Conservation (phyloP, 2,113 vertebrate genomes). For the Ailuropoda melanoleuca region DNA sequence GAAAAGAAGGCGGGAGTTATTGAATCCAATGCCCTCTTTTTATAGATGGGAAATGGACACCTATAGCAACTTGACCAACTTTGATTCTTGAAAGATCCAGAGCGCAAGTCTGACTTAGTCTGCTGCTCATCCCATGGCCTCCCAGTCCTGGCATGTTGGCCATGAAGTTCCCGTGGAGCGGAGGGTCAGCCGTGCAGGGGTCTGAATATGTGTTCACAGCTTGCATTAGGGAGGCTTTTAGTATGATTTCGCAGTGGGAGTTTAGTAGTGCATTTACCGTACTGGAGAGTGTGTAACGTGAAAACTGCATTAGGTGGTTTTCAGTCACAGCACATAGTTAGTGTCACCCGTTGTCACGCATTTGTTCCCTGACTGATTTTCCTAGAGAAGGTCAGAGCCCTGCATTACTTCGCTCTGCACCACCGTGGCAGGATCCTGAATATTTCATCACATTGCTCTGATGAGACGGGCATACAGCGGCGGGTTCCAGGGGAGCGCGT, state of each 20-base stretch:
- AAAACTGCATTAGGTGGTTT: slow-evolving; percentile 72
- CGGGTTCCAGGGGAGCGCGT: slow-evolving; percentile 55
- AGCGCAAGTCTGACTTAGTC: not conserved
- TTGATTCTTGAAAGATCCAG: not conserved
- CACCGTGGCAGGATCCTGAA: slow-evolving; percentile 75
- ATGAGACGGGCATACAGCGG: slow-evolving; percentile 57
- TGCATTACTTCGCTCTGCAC: slow-evolving; percentile 56
- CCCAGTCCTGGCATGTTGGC: rapidly evolving
- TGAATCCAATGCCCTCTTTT: not conserved
- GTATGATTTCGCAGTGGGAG: not conserved
- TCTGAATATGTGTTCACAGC: not conserved
- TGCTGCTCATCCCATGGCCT: rapidly evolving
- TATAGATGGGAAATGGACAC: not conserved
- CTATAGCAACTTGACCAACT: not conserved
- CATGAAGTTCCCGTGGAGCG: rapidly evolving
- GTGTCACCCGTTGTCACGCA: not conserved
- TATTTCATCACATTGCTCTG: slow-evolving; percentile 81
- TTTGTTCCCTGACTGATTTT: slow-evolving; percentile 67
- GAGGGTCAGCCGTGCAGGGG: not conserved
- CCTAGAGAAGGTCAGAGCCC: slow-evolving; percentile 76
- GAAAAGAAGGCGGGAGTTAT: not conserved
- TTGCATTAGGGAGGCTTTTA: slow-evolving; percentile 38
- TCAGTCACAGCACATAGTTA: slow-evolving; percentile 37
- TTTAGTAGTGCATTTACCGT: slow-evolving; percentile 33
- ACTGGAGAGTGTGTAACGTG: slow-evolving; percentile 28